phyloP scores from a whole-genome alignment of 2,113 vertebrate genomes.

The Emydura subglobosa region DNA sequence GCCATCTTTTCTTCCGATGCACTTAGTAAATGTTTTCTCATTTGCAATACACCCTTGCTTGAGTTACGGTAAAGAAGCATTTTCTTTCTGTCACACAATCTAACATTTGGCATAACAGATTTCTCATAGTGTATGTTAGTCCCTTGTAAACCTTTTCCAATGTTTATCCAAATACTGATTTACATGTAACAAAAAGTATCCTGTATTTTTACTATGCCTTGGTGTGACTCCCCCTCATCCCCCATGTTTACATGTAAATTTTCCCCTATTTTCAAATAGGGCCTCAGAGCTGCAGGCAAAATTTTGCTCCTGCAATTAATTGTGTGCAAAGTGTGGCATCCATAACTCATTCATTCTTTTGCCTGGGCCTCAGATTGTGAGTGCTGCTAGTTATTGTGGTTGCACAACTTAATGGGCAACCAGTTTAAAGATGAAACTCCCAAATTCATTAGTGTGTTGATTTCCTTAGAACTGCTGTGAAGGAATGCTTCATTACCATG shows the following conservation, averaged over 20 bases:
- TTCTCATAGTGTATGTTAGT: neutral
- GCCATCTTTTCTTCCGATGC: rapidly evolving
- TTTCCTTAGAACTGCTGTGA: neutral
- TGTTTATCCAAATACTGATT: neutral
- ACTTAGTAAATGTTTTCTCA: neutral
- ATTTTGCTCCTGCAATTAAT: neutral
- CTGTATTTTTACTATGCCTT: neutral
- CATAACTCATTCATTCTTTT: neutral
- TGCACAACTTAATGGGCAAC: neutral
- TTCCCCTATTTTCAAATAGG: neutral
- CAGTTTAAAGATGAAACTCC: neutral
- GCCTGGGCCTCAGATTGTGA: neutral
- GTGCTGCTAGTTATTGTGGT: neutral
- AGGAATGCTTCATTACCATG: neutral
- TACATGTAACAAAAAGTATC: neutral
- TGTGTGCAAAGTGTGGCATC: neutral
- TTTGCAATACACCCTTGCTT: neutral
- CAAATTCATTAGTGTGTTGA: neutral
- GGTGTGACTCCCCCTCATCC: neutral
- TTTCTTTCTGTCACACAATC: neutral
- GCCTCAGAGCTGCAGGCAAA: neutral
- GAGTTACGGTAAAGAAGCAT: neutral
- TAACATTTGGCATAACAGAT: neutral
- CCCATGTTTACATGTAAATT: neutral
- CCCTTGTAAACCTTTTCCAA: neutral